Conservation (phyloP, 2,888 invertebrate species). For the Epinotia ramella region DNA sequence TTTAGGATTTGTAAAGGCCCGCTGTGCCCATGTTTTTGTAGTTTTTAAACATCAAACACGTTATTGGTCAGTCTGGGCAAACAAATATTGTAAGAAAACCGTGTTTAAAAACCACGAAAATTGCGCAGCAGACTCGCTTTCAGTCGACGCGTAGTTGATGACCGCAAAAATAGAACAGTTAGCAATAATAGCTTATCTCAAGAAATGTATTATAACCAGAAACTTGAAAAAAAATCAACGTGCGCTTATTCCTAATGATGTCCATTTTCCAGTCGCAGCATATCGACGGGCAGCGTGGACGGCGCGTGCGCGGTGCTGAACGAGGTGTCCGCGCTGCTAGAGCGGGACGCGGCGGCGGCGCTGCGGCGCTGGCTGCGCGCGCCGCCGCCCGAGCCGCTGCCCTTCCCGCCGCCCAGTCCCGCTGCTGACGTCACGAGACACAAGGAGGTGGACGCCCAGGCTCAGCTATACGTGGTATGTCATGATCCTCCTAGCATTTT, state of each 20-base stretch:
- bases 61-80: no score
- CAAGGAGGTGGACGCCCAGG: constrained; percentile 87
- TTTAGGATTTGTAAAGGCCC: no score
- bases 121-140: no score
- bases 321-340: constrained; percentile 94
- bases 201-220: no score
- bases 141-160: no score
- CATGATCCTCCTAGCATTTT: no score
- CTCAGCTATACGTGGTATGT: constrained; percentile 90
- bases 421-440: constrained; percentile 54
- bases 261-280: constrained; percentile 89
- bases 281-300: constrained; percentile 96
- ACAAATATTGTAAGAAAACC: no score
- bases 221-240: not conserved
- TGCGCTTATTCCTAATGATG: not conserved
- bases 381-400: constrained; percentile 68
- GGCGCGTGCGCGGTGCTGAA: constrained; percentile 98
- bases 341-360: constrained; percentile 92
- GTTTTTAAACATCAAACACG: no score
- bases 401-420: constrained; percentile 75
- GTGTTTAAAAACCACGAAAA: no score
- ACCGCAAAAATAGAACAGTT: no score
- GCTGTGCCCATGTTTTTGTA: no score
- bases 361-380: constrained; percentile 89
- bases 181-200: no score